Percentiles rank a stretch among this genome's conserved stretches.
These are phyloP conservation scores for Alca torda DNA, from an alignment of 2,797 vertebrate species.

Conservation along the genomic window DNA sequence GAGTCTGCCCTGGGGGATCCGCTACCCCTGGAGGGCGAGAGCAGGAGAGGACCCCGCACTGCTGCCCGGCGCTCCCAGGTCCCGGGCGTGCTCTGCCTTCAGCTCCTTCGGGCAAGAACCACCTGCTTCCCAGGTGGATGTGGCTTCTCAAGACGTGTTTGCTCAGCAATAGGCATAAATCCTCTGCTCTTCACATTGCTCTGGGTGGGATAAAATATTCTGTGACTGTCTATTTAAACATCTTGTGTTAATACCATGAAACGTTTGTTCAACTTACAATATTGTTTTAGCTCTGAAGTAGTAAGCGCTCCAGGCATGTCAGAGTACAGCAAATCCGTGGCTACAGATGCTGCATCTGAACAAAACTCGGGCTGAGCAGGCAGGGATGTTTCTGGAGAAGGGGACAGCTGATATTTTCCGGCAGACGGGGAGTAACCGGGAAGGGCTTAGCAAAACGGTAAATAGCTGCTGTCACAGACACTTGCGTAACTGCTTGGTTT, in stretches of 20 bases:
- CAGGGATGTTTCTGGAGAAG: neutral
- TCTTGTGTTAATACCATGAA: constrained; percentile 12
- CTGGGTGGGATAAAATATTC: constrained; percentile 4
- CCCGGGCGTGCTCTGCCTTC: neutral
- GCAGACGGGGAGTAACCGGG: neutral
- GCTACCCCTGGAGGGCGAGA: neutral
- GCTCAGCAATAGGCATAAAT: constrained; percentile 7
- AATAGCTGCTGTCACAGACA: constrained; percentile 16
- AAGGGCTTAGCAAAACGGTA: neutral
- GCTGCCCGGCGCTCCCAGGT: accelerated
- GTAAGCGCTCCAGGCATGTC: neutral
- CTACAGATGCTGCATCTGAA: neutral
- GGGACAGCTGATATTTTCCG: neutral
- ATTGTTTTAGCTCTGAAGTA: neutral
- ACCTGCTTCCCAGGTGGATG: neutral
- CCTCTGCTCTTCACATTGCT: neutral
- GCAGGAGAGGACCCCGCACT: neutral
- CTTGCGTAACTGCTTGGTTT: constrained; percentile 35
- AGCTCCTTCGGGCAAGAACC: neutral
- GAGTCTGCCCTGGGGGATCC: neutral
- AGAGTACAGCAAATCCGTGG: neutral
- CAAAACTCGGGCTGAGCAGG: neutral
- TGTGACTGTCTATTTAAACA: constrained; percentile 16
- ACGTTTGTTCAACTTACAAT: constrained; percentile 25
- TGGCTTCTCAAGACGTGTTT: neutral